These are phyloP conservation scores for Apis mellifera DNA, from an alignment of 1,140 invertebrate genomes.

Conservation along the genomic window DNA sequence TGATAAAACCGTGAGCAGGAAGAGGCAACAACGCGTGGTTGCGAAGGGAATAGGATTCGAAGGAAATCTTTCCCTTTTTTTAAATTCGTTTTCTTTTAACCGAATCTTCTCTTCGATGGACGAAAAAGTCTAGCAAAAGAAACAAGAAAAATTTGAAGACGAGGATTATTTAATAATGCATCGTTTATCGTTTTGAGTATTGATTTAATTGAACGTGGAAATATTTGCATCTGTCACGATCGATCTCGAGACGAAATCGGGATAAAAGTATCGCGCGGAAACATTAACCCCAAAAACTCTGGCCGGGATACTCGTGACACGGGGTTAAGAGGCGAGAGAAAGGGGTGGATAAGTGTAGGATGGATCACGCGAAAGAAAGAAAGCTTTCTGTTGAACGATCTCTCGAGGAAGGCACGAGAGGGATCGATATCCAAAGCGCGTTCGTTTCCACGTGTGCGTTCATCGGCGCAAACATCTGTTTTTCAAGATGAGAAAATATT, in stretches of 20 bases:
- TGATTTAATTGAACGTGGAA: too few species aligned
- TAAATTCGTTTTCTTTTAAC: too few species aligned
- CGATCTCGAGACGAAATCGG: background rate
- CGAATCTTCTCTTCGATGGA: too few species aligned
- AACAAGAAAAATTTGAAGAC: too few species aligned
- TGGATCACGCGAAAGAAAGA: background rate
- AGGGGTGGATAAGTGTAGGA: background rate
- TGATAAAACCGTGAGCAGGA: too few species aligned
- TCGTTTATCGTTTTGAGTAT: too few species aligned
- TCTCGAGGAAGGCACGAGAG: background rate
- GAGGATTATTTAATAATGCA: too few species aligned
- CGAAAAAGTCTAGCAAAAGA: too few species aligned
- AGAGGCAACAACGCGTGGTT: background rate
- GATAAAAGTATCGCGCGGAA: background rate
- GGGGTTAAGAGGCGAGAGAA: slow-evolving; percentile 3
- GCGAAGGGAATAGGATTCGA: background rate
- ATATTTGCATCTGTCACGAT: background rate
- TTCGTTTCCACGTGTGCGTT: background rate
- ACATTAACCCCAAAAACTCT: background rate
- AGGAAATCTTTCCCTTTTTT: background rate
- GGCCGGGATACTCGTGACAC: background rate
- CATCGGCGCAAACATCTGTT: slow-evolving; percentile 31
- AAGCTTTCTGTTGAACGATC: slow-evolving; percentile 6
- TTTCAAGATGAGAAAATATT: slow-evolving; percentile 34
- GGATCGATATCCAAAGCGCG: slow-evolving; percentile 37